Conservation (phyloP, 1,140 invertebrate genomes). For the Drosophila lini region DNA sequence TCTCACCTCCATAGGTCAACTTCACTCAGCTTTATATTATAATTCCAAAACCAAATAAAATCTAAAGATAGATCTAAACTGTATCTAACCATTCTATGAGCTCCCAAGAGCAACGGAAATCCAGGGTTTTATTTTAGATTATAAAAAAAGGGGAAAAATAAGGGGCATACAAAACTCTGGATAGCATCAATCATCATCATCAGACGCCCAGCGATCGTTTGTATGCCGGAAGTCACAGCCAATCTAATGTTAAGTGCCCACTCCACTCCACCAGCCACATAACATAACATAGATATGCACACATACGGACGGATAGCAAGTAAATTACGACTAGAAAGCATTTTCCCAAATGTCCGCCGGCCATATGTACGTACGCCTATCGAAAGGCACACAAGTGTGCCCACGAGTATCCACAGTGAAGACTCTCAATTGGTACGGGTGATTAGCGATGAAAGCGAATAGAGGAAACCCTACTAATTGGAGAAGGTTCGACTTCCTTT, state of each 20-base stretch:
- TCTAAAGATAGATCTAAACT: not conserved
- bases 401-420: conserved; percentile 26
- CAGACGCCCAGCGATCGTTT: conserved; percentile 48
- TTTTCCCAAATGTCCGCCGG: conserved; percentile 68
- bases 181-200: conserved; percentile 59
- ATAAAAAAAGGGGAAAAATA: not conserved
- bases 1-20: no score
- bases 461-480: conserved; percentile 29
- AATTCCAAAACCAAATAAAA: not conserved
- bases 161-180: conserved; percentile 6
- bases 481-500: conserved; percentile 32
- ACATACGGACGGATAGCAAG: conserved; percentile 19
- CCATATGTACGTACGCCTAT: conserved; percentile 14
- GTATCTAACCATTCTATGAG: not conserved
- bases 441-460: conserved; percentile 36
- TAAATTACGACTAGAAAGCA: conserved; percentile 72
- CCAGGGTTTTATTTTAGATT: conserved; percentile 2
- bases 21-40: not conserved
- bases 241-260: conserved; percentile 81
- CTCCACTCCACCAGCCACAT: conserved; percentile 61
- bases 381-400: conserved; percentile 1
- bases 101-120: not conserved
- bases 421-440: conserved; percentile 22
- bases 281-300: conserved; percentile 28
- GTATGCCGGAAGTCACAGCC: conserved; percentile 75